Conservation (phyloP, 2,113 vertebrate species). For the Campylomormyrus tamandua region DNA sequence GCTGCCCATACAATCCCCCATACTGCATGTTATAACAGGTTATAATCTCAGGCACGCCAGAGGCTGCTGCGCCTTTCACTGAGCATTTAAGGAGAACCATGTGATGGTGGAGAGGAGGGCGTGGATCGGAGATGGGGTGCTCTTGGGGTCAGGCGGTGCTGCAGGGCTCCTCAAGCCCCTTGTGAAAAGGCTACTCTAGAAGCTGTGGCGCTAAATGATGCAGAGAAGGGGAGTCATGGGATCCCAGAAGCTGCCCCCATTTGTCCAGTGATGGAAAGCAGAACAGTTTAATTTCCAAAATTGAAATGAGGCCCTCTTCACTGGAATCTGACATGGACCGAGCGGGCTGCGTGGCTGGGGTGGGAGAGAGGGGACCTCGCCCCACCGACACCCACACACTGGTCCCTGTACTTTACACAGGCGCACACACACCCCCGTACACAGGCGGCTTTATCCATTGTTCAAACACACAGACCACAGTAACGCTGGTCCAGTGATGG, state of each 20-base stretch:
- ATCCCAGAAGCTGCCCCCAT: not conserved
- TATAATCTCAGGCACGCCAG: not conserved
- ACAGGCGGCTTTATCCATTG: constrained; percentile 2
- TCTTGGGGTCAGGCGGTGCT: not conserved
- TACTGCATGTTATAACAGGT: not conserved
- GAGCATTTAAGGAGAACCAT: not conserved
- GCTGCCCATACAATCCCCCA: not conserved
- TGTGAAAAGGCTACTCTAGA: not conserved
- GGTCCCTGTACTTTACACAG: not conserved
- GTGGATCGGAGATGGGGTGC: not conserved
- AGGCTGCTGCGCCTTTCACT: not conserved
- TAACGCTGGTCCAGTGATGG: too few species aligned
- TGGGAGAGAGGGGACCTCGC: not conserved
- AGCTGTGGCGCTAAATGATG: too few species aligned
- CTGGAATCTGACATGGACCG: not conserved
- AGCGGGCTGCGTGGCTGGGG: not conserved
- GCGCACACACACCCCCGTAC: not conserved
- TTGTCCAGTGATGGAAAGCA: not conserved
- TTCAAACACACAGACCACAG: not conserved
- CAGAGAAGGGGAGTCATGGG: not conserved
- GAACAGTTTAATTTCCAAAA: not conserved
- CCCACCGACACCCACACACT: not conserved
- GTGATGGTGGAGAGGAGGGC: too few species aligned
- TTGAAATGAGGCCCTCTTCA: not conserved
- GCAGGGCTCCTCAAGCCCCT: not conserved